Conservation (phyloP, 2,113 vertebrate genomes). For the Dipodomys spectabilis region DNA sequence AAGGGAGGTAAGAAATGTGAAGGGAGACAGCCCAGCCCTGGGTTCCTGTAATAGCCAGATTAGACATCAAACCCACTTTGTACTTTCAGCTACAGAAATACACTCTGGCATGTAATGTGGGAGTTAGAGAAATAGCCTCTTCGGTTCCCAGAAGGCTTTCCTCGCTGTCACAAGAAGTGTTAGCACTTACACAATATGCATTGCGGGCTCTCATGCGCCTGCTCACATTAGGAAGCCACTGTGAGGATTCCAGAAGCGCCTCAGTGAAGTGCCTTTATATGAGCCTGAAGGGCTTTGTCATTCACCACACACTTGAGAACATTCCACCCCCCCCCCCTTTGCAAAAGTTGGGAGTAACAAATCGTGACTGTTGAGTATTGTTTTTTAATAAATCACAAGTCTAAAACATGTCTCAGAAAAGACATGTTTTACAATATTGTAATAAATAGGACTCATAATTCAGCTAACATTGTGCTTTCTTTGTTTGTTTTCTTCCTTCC, state of each 20-base stretch:
- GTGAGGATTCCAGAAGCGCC: neutral
- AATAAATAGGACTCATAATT: neutral
- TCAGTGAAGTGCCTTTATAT: neutral
- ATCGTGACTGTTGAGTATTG: conserved; percentile 5
- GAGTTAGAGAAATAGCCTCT: neutral
- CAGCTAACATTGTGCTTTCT: neutral
- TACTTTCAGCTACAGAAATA: conserved; percentile 25
- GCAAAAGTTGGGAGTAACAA: conserved; percentile 55
- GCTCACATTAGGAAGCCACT: neutral
- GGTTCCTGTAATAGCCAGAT: neutral
- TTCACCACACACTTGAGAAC: neutral
- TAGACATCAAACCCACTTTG: neutral
- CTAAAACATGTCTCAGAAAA: conserved; percentile 21
- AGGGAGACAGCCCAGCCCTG: neutral
- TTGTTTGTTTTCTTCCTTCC: too few species aligned
- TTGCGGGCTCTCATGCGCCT: neutral
- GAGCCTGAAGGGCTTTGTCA: neutral
- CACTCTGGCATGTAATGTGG: neutral
- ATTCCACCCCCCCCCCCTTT: neutral
- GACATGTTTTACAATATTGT: conserved; percentile 4
- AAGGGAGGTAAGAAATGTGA: neutral
- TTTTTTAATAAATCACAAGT: conserved; percentile 57
- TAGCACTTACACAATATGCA: neutral
- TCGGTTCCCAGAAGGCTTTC: neutral
- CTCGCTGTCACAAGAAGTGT: neutral